A percentile compares a stretch with the other conserved stretches of the same genome.
Evolutionary conservation across 2,797 vertebrate genomes (phyloP).

Genomic region (Furcifer pardalis): DNA sequence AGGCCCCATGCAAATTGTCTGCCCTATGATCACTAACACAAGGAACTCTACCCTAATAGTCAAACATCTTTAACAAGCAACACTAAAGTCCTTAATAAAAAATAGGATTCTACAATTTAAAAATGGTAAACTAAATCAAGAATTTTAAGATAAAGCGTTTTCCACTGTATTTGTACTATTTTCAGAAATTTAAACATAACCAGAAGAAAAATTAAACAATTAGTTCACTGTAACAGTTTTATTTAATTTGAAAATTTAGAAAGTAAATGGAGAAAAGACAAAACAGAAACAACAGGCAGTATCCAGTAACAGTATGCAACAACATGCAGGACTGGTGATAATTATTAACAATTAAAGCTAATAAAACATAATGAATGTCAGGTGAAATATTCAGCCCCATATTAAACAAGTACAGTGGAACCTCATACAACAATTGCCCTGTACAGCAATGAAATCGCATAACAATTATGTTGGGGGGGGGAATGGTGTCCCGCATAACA

Average conservation of each 20-base stretch:
- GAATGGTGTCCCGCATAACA: too few species aligned
- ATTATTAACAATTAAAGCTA: too few species aligned
- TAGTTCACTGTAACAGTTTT: neutral
- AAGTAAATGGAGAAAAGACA: neutral
- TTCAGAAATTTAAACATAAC: neutral
- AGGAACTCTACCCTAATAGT: neutral
- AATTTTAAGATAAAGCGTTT: neutral
- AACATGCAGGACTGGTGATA: too few species aligned
- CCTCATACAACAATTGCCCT: too few species aligned
- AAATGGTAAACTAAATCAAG: neutral
- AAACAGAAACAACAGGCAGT: too few species aligned
- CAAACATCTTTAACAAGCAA: neutral
- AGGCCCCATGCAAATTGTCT: neutral
- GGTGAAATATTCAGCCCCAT: too few species aligned
- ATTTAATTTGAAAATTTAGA: neutral
- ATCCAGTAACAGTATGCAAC: too few species aligned
- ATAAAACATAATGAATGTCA: too few species aligned
- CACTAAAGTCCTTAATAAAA: neutral
- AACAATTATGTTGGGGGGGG: too few species aligned
- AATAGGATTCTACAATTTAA: neutral
- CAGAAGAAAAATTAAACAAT: neutral
- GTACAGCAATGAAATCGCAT: too few species aligned
- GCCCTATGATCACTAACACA: neutral
- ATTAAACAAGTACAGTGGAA: too few species aligned
- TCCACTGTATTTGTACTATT: neutral